A percentile compares a stretch with the other conserved stretches of the same genome.
Conservation (phyloP, 2,113 vertebrate species). For the Cinclus cinclus region DNA sequence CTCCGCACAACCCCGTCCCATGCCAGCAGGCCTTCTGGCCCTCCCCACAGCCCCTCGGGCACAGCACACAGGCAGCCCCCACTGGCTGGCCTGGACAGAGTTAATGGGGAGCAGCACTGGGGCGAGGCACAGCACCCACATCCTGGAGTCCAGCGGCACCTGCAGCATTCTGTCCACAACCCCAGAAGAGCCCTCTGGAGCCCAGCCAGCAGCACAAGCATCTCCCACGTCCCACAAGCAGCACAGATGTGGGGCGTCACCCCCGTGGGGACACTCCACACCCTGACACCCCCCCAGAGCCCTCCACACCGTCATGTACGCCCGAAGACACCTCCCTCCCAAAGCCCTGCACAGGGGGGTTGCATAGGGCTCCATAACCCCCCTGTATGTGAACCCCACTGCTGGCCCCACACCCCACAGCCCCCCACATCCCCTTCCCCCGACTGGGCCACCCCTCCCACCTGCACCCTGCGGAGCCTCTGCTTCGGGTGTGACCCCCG, state of each 20-base stretch:
- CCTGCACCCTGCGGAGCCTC: not conserved
- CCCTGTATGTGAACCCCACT: accelerated
- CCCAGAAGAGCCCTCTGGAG: not conserved
- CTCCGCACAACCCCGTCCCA: accelerated
- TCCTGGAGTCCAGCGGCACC: not conserved
- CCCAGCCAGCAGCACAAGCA: not conserved
- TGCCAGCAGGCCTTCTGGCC: too few species aligned
- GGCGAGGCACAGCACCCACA: not conserved
- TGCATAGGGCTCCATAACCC: not conserved
- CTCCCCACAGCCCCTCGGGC: not conserved
- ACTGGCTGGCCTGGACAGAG: accelerated
- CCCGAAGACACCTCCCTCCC: not conserved
- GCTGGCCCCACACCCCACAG: not conserved
- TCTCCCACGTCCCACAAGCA: not conserved
- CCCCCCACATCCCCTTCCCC: not conserved
- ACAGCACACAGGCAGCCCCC: accelerated
- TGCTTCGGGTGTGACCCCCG: too few species aligned
- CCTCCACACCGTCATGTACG: not conserved
- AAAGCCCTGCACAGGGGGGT: too few species aligned
- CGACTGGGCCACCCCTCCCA: not conserved
- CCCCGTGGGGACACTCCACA: not conserved
- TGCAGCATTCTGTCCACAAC: not conserved
- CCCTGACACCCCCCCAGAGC: not conserved
- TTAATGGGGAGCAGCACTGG: not conserved
- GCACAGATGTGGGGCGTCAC: not conserved